A percentile compares a stretch with the other conserved stretches of the same genome.
Conservation (phyloP, 1,140 invertebrate species). For the Nixonia krombeini region DNA sequence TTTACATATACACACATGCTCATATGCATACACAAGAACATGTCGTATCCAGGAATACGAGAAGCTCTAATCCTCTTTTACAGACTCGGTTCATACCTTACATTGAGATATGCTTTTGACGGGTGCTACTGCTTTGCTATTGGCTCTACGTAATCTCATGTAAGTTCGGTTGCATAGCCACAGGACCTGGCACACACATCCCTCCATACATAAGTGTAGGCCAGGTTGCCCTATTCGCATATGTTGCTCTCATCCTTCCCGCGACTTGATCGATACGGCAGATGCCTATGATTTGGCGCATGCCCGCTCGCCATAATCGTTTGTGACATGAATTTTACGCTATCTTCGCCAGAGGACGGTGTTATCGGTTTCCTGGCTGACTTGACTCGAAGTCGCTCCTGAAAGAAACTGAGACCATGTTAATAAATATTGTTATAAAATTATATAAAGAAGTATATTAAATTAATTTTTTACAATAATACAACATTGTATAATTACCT, state of each 20-base stretch:
- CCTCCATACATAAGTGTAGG: conserved; percentile 46
- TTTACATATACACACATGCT: conserved; percentile 20
- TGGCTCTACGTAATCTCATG: conserved; percentile 67
- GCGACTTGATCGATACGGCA: conserved; percentile 67
- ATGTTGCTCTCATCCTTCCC: conserved; percentile 23
- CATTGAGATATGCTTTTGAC: conserved; percentile 69
- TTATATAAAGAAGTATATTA: no score
- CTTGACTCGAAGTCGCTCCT: conserved; percentile 6
- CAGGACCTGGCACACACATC: conserved; percentile 54
- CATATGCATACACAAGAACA: conserved; percentile 18
- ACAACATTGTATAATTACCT: no score
- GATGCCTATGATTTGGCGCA: conserved; percentile 64
- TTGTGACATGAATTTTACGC: conserved; percentile 34
- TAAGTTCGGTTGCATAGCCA: conserved; percentile 67
- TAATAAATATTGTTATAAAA: no score
- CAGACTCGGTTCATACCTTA: conserved; percentile 61
- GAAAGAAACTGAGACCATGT: no score
- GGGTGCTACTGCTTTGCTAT: conserved; percentile 62
- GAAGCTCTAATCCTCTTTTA: conserved; percentile 69
- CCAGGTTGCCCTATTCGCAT: conserved; percentile 31
- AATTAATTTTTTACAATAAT: no score
- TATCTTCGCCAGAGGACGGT: conserved; percentile 53
- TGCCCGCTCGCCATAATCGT: conserved; percentile 36
- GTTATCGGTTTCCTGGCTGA: conserved; percentile 47
- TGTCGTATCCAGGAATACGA: conserved; percentile 59